Conservation (phyloP, 2,113 vertebrate genomes). For the Delphinapterus leucas region DNA sequence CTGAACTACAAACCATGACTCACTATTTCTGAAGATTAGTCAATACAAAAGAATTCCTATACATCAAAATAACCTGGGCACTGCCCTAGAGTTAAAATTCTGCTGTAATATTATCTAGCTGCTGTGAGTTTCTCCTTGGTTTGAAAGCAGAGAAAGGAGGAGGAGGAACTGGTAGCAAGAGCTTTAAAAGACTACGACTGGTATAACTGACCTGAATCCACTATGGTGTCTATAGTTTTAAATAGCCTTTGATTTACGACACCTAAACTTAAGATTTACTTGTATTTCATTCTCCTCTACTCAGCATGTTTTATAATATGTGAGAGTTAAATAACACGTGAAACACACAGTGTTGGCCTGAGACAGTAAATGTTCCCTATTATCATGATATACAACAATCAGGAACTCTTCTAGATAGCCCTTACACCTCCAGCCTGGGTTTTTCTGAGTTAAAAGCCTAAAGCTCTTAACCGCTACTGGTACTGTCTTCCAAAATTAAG, state of each 20-base stretch:
- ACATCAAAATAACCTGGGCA: background rate
- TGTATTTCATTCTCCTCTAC: slow-evolving; percentile 17
- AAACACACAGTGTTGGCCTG: background rate
- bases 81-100: slow-evolving; percentile 25
- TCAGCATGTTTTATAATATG: background rate
- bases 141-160: background rate
- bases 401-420: background rate
- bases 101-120: background rate
- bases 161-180: background rate
- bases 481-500: background rate
- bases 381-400: background rate
- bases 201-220: background rate
- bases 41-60: slow-evolving; percentile 35
- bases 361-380: background rate
- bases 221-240: background rate
- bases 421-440: background rate
- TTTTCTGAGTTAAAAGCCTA: slow-evolving; percentile 16
- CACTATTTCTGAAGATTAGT: slow-evolving; percentile 11
- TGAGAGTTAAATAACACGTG: background rate
- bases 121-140: background rate
- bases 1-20: slow-evolving; percentile 38
- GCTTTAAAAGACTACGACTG: background rate
- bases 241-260: background rate
- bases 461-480: background rate
- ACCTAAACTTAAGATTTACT: slow-evolving; percentile 14